Evolutionary conservation across 1,140 invertebrate species (phyloP).

Genomic region (Anastrepha ludens): DNA sequence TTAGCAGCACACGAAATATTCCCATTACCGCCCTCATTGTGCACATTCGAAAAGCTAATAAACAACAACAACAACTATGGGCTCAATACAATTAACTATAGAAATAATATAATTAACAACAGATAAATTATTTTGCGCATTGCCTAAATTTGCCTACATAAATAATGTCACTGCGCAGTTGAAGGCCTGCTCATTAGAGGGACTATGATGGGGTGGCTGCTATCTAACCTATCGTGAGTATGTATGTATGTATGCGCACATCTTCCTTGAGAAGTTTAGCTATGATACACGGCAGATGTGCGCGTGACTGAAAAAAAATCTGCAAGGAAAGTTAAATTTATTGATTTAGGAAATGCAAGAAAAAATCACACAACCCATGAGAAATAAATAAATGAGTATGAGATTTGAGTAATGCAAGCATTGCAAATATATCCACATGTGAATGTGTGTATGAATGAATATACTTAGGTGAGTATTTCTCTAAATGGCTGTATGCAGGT

Average conservation of each 20-base stretch:
- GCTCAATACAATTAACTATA: not conserved
- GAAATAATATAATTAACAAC: conserved; percentile 6
- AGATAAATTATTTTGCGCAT: conserved; percentile 31
- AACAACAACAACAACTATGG: not conserved
- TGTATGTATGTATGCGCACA: not conserved
- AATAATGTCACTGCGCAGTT: conserved; percentile 48
- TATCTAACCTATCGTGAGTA: not conserved
- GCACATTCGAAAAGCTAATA: not conserved
- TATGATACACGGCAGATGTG: conserved; percentile 24
- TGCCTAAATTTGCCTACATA: conserved; percentile 31
- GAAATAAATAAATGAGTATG: conserved; percentile 42
- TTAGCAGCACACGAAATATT: too few relatives aligned
- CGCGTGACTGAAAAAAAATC: conserved; percentile 34
- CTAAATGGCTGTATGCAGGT: not conserved
- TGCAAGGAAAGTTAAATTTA: conserved; percentile 24
- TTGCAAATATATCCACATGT: not conserved
- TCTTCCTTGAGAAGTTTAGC: not conserved
- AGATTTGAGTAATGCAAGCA: not conserved
- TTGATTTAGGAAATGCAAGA: conserved; percentile 40
- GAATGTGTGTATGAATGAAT: not conserved
- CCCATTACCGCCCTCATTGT: too few relatives aligned
- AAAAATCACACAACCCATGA: conserved; percentile 14
- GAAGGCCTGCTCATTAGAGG: not conserved
- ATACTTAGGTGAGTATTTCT: not conserved
- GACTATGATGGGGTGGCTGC: not conserved